Evolutionary conservation across 2,113 vertebrate species (phyloP).

Genomic region (Muntiacus muntjak): DNA sequence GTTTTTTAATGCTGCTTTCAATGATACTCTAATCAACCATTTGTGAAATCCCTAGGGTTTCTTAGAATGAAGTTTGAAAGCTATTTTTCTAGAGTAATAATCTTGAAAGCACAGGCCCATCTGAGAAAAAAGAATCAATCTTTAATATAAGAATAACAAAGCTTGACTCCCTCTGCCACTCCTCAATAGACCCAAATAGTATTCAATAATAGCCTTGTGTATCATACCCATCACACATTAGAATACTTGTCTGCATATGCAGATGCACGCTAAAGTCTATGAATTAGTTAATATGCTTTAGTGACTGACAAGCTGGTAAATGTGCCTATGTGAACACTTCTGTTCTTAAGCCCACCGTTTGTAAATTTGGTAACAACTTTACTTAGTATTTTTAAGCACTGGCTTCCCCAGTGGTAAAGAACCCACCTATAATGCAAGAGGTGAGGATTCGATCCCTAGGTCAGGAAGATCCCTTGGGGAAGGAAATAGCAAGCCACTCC

Average conservation of each 20-base stretch:
- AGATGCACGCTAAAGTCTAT: background rate
- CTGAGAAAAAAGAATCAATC: background rate
- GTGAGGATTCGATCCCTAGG: background rate
- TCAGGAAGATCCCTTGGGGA: background rate
- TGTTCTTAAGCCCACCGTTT: background rate
- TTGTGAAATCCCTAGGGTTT: background rate
- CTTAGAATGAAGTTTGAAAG: background rate
- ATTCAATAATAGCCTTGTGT: background rate
- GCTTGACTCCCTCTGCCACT: background rate
- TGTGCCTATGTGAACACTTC: background rate
- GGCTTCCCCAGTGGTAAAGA: background rate
- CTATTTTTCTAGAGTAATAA: background rate
- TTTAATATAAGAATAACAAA: background rate
- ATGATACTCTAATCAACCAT: background rate
- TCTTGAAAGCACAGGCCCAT: background rate
- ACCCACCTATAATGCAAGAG: background rate
- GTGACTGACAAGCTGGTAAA: background rate
- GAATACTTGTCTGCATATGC: background rate
- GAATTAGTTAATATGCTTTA: background rate
- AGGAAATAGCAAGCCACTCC: background rate
- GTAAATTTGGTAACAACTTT: slow-evolving; percentile 9
- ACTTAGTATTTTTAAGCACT: slow-evolving; percentile 25
- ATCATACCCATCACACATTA: background rate
- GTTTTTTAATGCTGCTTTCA: background rate
- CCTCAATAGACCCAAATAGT: background rate